phyloP scores from a whole-genome alignment of 2,113 vertebrate genomes.

The Illadopsis cleaveri region DNA sequence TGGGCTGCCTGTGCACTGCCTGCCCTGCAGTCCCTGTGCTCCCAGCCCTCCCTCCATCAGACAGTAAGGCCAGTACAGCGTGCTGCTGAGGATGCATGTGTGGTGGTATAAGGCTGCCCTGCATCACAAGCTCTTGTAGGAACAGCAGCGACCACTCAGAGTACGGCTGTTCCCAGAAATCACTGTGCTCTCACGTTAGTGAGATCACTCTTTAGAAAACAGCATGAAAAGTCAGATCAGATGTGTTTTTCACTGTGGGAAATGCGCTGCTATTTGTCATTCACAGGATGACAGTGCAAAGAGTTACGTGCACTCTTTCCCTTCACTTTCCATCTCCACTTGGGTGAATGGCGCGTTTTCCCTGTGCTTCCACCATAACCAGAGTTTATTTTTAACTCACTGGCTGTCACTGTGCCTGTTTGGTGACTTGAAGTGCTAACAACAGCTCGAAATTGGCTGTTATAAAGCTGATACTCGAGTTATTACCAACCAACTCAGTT shows the following conservation, averaged over 20 bases:
- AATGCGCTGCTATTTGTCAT: not conserved
- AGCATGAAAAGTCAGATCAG: slow-evolving; percentile 11
- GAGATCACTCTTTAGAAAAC: slow-evolving; percentile 1
- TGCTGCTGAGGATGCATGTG: rapidly evolving
- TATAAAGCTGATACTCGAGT: not conserved
- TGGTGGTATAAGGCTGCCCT: not conserved
- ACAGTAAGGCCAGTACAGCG: rapidly evolving
- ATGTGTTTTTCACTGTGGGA: not conserved
- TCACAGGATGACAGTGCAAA: not conserved
- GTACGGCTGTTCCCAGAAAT: not conserved
- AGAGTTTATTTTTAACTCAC: not conserved
- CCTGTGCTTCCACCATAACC: not conserved
- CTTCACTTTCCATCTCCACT: not conserved
- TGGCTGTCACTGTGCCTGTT: not conserved
- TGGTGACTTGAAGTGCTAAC: not conserved
- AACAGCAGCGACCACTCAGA: not conserved
- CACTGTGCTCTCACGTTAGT: not conserved
- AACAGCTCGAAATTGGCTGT: not conserved
- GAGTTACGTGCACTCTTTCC: not conserved
- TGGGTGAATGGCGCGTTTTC: not conserved
- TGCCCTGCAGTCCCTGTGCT: not conserved
- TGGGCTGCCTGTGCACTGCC: not conserved
- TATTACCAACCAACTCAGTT: not conserved
- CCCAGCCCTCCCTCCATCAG: not conserved
- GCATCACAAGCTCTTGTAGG: not conserved